Evolutionary conservation across 2,888 invertebrate genomes (phyloP), one percentile per base, ranked within the genome.

Genomic region (Creontiades dilutus): DNA sequence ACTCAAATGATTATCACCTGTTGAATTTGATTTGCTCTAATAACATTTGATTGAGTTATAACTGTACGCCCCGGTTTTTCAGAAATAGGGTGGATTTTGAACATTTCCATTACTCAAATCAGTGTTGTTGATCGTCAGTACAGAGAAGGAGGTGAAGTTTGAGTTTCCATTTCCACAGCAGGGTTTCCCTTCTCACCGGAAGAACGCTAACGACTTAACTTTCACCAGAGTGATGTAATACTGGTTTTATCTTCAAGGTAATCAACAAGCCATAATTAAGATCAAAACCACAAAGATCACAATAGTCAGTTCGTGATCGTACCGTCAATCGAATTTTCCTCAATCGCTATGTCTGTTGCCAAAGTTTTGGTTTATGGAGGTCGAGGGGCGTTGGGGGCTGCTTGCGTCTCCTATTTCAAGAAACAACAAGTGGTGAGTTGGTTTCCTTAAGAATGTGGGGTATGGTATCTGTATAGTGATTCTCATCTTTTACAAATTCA

Each of bases 351-450:
- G 91, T 90, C 90, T 78, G 82, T 90, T 14, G 96, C 96, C 93
- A 96, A 96, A 93, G 96, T 99, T 91, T 94, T 99, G 90, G 95
- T 99, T 92, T 99, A 99, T 93, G 99, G 99, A 90, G 99, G 99
- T 68, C 96, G 96, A 93, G 99, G 99, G 91, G 99, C 99, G 82
- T 95, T 99, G 88, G 99, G 99, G 82, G 96, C 97, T 2, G 96
- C 96, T 76, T 96, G 97, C 93, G 97, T 99, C 19, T 95, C 96
- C 37, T 96, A 96, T 93, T 98, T 99, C 93, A 99, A 98, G 94
- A 94, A 96, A 0, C 96, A 97, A 90, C 97, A 97, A 93, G 99
- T 96, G 95, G 97, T 97, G 94, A 95, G 95, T 91, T 82, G 61
- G n/a, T 61, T 57, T 14, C 2, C 57, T 37, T 37, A 37, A 37